Percentiles rank a stretch among this genome's conserved stretches.
Conservation (phyloP, 2,888 invertebrate species). For the Leuctra nigra region DNA sequence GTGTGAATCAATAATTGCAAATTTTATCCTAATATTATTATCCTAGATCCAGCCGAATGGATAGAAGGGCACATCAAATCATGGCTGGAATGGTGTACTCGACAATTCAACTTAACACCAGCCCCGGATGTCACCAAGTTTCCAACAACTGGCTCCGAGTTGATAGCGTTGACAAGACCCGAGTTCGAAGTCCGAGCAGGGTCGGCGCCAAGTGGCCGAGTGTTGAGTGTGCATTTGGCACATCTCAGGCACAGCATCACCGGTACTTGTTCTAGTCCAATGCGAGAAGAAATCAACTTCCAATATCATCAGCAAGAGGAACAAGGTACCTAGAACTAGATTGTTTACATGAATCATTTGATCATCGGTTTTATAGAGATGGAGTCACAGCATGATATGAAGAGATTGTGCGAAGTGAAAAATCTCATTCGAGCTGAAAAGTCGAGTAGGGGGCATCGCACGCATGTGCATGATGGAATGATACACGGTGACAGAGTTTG, state of each 20-base stretch:
- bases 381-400: no score
- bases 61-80: conserved; percentile 48
- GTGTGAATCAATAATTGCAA: no score
- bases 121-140: conserved; percentile 47
- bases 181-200: conserved; percentile 53
- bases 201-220: conserved; percentile 45
- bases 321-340: conserved; percentile 22
- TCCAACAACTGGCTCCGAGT: conserved; percentile 49
- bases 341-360: no score
- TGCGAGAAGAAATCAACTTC: conserved; percentile 44
- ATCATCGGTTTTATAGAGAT: no score
- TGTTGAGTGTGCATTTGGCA: conserved; percentile 56
- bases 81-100: conserved; percentile 57
- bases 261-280: conserved; percentile 51
- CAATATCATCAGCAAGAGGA: conserved; percentile 31
- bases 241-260: conserved; percentile 52
- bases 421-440: no score
- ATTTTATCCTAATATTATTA: background rate
- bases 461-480: no score
- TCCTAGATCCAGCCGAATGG: conserved; percentile 58
- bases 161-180: conserved; percentile 53
- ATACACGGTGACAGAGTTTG: no score
- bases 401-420: no score
- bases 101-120: conserved; percentile 51
- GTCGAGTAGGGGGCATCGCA: no score